Conservation (phyloP, 2,888 invertebrate genomes). For the Steinernema hermaphroditum region DNA sequence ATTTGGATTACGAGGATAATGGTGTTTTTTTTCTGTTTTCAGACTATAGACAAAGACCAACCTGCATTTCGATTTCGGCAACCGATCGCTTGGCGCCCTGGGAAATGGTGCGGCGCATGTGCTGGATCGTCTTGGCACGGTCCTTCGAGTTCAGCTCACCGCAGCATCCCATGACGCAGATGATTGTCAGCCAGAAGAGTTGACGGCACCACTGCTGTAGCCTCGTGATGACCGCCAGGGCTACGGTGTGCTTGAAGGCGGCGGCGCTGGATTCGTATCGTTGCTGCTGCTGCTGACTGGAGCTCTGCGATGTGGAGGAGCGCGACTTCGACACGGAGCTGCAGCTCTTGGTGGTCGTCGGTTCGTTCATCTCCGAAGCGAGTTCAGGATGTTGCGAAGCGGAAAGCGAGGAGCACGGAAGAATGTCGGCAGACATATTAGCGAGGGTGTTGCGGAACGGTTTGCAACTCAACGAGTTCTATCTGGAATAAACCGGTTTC, state of each 20-base stretch:
- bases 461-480: background rate
- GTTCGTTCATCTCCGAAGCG: background rate
- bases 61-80: constrained; percentile 50
- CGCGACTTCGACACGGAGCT: constrained; percentile 21
- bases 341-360: background rate
- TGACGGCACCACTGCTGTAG: constrained; percentile 59
- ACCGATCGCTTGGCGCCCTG: constrained; percentile 37
- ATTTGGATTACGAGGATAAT: background rate
- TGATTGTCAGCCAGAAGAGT: constrained; percentile 62
- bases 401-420: constrained; percentile 7
- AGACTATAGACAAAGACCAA: constrained; percentile 32
- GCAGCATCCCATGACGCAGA: constrained; percentile 58
- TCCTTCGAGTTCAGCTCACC: constrained; percentile 47
- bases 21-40: background rate
- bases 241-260: constrained; percentile 40
- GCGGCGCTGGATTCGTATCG: constrained; percentile 16
- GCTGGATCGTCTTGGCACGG: constrained; percentile 38
- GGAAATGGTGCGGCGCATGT: constrained; percentile 44
- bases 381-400: constrained; percentile 3
- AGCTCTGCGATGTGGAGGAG: background rate
- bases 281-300: background rate
- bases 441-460: background rate
- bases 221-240: constrained; percentile 47
- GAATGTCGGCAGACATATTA: constrained; percentile 14
- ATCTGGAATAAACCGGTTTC: constrained; percentile 27